Conservation (phyloP, 2,113 vertebrate species). For the Hydropotes inermis region DNA sequence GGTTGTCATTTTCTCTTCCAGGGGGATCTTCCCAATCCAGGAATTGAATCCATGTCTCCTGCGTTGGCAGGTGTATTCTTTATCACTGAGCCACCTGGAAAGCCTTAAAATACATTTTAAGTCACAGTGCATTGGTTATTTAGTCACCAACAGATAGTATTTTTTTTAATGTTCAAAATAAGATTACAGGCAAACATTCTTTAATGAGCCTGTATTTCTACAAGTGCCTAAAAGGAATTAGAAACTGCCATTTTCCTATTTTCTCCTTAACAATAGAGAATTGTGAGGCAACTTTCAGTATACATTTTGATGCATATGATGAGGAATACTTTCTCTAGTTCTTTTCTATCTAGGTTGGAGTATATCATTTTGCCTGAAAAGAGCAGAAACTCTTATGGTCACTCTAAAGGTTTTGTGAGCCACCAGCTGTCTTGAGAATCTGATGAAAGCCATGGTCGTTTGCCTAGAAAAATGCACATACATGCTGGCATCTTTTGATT, state of each 20-base stretch:
- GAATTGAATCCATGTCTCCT: neutral
- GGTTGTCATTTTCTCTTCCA: neutral
- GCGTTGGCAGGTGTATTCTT: neutral
- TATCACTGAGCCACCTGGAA: neutral
- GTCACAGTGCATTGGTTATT: neutral
- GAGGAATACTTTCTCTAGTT: neutral
- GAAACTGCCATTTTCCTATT: slow-evolving; percentile 9
- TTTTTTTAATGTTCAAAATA: slow-evolving; percentile 51
- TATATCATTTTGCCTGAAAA: slow-evolving; percentile 13
- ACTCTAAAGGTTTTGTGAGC: neutral
- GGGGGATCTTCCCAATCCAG: neutral
- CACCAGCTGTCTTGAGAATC: neutral
- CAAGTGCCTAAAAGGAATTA: neutral
- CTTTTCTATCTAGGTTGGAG: neutral
- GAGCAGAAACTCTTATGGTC: neutral
- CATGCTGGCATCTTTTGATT: slow-evolving; percentile 28
- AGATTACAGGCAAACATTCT: slow-evolving; percentile 5
- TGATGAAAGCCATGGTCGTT: neutral
- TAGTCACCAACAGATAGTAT: neutral
- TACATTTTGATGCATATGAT: neutral
- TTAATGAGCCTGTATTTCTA: slow-evolving; percentile 29
- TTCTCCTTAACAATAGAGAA: slow-evolving; percentile 6
- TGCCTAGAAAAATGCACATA: neutral
- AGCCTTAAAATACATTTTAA: neutral
- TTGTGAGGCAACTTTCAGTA: neutral